A percentile compares a stretch with the other conserved stretches of the same genome.
These are phyloP conservation scores for Pandemis heparana DNA, from an alignment of 2,888 invertebrate species.

Conservation along the genomic window DNA sequence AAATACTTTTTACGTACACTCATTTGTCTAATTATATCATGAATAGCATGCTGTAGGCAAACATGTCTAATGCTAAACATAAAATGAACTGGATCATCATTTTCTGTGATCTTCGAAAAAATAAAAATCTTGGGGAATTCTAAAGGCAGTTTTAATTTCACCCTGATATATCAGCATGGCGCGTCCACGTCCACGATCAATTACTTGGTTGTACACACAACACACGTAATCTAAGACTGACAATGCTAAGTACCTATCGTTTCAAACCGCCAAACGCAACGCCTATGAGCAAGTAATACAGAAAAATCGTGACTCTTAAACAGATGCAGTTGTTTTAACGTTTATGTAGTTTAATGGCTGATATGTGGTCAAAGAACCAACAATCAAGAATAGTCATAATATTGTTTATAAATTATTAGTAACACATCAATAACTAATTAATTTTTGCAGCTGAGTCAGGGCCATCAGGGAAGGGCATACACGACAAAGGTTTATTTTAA, in stretches of 20 bases:
- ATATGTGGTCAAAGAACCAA: slow-evolving; percentile 1
- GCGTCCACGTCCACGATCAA: slow-evolving; percentile 5
- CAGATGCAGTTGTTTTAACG: neutral
- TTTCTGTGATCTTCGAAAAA: neutral
- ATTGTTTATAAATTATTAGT: slow-evolving; percentile 1
- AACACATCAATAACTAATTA: neutral
- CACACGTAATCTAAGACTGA: slow-evolving; percentile 18
- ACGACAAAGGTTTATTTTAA: neutral
- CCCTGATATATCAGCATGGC: neutral
- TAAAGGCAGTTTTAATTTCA: neutral
- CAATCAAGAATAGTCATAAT: slow-evolving; percentile 5
- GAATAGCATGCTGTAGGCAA: too few relatives aligned
- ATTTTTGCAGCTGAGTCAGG: neutral
- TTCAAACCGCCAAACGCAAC: slow-evolving; percentile 5
- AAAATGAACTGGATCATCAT: too few relatives aligned
- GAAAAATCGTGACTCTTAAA: neutral
- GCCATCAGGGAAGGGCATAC: neutral
- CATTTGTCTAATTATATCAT: too few relatives aligned
- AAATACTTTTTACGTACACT: too few relatives aligned
- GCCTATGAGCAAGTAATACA: neutral
- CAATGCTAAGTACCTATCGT: slow-evolving; percentile 4
- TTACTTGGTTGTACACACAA: slow-evolving; percentile 7
- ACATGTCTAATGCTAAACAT: neutral
- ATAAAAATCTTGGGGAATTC: neutral
- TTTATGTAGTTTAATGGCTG: neutral